phyloP scores from a whole-genome alignment of 2,113 vertebrate species.

The Tupaia tana region DNA sequence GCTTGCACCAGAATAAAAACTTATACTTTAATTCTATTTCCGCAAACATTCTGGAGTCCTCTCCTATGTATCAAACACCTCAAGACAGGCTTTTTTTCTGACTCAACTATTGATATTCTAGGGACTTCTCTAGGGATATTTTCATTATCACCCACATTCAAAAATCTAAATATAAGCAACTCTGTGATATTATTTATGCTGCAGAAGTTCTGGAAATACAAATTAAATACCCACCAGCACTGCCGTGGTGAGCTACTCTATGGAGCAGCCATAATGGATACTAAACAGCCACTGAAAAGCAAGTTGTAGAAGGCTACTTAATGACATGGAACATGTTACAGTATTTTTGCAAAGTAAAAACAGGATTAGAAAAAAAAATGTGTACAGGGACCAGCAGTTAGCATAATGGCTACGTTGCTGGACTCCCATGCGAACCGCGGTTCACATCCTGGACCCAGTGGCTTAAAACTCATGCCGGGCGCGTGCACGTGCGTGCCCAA shows the following conservation, averaged over 20 bases:
- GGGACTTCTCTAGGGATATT: not conserved
- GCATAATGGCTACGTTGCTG: no score
- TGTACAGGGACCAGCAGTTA: no score
- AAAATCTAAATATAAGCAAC: not conserved
- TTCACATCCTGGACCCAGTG: no score
- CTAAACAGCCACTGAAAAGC: slow-evolving; percentile 30
- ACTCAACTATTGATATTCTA: not conserved
- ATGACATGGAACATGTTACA: not conserved
- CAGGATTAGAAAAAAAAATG: not conserved
- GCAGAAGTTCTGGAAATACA: not conserved
- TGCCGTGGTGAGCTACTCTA: not conserved
- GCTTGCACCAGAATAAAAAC: no score
- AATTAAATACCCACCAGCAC: not conserved
- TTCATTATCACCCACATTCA: not conserved
- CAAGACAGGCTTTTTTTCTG: not conserved
- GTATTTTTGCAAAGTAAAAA: not conserved
- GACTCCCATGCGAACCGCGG: no score
- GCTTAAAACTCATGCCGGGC: no score
- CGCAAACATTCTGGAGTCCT: no score
- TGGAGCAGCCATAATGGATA: not conserved
- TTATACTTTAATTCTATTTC: no score
- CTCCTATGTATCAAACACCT: not conserved
- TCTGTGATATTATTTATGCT: no score
- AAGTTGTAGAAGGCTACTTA: not conserved
- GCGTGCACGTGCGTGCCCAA: no score